Evolutionary conservation across 2,113 vertebrate genomes (phyloP), one percentile per base, ranked within the genome.

Genomic region (Callithrix jacchus): DNA sequence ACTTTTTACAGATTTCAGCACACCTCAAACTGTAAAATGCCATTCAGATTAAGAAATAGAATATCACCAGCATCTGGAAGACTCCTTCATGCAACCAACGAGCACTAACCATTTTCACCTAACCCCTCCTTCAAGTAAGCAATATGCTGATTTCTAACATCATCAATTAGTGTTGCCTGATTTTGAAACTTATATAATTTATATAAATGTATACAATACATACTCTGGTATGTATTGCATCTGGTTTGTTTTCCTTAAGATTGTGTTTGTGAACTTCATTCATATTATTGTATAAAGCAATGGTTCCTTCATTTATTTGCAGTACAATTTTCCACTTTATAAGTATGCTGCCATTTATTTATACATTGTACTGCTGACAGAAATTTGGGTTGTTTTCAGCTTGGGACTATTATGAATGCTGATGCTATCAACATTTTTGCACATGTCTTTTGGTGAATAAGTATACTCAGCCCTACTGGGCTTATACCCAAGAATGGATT

Each of bases 151-250:
- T 13, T 45, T 92, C 54, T 52, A 64, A 80, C 2, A 89, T 30
- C n/a, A 87, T 35, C 42, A 10, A 2, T 23, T 42, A 30, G 21
- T 40, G 86, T 25, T 77, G 20, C 35, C 45, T 68, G 11, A 11
- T 73, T 95, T 49, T 91, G 18, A 92, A 96, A 68, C n/a, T 52
- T 94, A 54, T 20, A 30, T 58, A 76, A 76, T 30, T 76, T 76
- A 76, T 30, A 30, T 89, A 79, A 37, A 49, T 5, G 11, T 83
- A 52, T 64, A 54, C 0, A 76, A 5, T 35, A 42, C 6, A 54
- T 21, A 52, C 16, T 20, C 61, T 70, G n/a, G n/a, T n/a, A n/a
- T n/a, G n/a, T n/a, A 71, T 71, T 52, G 14, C 7, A 49, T 40
- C 81, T 76, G 70, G 11, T 37, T 94, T 87, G 13, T n/a, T 84